Evolutionary conservation across 2,797 vertebrate species (phyloP).

Genomic region (Pseudochirops cupreus): DNA sequence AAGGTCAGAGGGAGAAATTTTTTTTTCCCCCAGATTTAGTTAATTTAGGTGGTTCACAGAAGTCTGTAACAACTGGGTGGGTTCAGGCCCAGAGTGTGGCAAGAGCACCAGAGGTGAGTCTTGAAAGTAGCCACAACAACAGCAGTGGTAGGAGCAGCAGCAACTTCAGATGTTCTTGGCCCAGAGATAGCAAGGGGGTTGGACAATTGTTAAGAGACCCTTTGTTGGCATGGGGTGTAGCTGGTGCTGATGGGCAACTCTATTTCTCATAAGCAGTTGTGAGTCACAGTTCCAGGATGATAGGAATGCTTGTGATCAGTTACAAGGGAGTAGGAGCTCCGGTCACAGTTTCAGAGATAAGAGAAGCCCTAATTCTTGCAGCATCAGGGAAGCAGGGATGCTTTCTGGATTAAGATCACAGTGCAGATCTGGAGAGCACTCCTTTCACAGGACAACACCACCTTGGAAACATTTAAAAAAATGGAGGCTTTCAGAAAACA

Average conservation of each 20-base stretch:
- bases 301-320: background rate
- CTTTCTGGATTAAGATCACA: background rate
- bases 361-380: background rate
- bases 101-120: no score
- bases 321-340: background rate
- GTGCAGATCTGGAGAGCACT: background rate
- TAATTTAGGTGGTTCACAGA: background rate
- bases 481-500: background rate
- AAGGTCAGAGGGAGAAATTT: background rate
- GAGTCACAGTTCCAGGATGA: background rate
- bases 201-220: no score
- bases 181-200: no score
- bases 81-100: no score
- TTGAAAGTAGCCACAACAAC: no score
- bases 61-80: background rate
- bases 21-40: background rate
- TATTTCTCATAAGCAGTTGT: background rate
- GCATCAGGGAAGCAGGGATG: background rate
- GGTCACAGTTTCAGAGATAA: background rate
- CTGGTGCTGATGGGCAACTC: background rate
- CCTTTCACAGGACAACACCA: background rate
- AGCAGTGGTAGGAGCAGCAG: no score
- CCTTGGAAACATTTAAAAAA: background rate
- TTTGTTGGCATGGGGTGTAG: background rate
- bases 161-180: no score